phyloP scores from a whole-genome alignment of 2,888 invertebrate species.

The Neoascia interrupta region DNA sequence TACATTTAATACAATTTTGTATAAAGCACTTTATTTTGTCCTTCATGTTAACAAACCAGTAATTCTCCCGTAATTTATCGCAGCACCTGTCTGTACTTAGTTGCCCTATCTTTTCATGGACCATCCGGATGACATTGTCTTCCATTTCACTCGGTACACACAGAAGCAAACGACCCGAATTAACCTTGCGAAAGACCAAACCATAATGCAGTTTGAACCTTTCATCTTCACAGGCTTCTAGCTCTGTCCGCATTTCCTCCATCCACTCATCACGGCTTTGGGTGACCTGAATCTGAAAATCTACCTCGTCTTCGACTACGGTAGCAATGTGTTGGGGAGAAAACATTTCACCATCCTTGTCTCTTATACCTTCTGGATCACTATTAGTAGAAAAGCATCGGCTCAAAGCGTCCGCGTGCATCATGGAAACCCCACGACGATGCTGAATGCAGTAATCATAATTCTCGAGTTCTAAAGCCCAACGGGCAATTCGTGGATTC shows the following conservation, averaged over 20 bases:
- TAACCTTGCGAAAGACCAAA: not conserved
- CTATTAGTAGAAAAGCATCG: no score
- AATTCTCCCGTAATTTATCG: no score
- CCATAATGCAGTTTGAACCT: no score
- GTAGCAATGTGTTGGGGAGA: not conserved
- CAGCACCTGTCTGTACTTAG: no score
- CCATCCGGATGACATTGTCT: not conserved
- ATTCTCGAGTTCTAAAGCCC: constrained; percentile 70
- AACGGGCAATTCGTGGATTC: constrained; percentile 72
- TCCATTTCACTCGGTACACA: not conserved
- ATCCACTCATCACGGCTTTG: not conserved
- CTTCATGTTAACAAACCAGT: constrained; percentile 9
- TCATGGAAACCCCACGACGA: constrained; percentile 26
- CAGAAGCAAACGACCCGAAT: not conserved
- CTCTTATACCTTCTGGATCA: no score
- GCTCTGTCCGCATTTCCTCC: not conserved
- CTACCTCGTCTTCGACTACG: not conserved
- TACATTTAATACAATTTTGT: constrained; percentile 14
- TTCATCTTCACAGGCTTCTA: not conserved
- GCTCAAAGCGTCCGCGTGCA: constrained; percentile 51
- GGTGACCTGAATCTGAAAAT: not conserved
- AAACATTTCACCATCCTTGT: no score
- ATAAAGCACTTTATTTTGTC: constrained; percentile 6
- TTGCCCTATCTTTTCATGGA: not conserved
- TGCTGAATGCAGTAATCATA: constrained; percentile 43